phyloP scores from a whole-genome alignment of 2,113 vertebrate genomes.

The Patagioenas fasciata region DNA sequence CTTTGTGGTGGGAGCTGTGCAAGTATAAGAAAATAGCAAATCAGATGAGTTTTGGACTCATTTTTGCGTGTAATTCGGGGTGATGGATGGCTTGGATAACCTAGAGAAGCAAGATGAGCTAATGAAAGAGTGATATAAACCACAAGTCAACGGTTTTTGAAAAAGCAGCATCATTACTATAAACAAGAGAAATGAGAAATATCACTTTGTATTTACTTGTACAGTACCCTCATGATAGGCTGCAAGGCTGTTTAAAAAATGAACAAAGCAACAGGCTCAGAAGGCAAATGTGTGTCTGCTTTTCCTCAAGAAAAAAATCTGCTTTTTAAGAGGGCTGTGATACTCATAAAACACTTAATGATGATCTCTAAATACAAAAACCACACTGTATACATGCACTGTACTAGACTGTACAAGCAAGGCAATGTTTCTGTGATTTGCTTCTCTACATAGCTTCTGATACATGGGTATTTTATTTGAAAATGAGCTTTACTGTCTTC shows the following conservation, averaged over 20 bases:
- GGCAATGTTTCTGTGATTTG: neutral
- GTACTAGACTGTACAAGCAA: neutral
- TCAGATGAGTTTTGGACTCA: conserved; percentile 25
- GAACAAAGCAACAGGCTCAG: conserved; percentile 48
- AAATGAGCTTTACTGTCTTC: conserved; percentile 33
- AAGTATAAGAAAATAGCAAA: neutral
- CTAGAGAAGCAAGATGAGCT: conserved; percentile 53
- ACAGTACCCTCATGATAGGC: conserved; percentile 24
- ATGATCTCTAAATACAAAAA: conserved; percentile 56
- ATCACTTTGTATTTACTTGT: conserved; percentile 55
- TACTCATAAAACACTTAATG: conserved; percentile 55
- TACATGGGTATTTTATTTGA: conserved; percentile 50
- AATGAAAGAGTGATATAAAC: conserved; percentile 67
- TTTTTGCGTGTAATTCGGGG: conserved; percentile 43
- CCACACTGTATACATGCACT: no score
- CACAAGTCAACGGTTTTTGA: conserved; percentile 64
- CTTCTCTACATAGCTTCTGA: conserved; percentile 21
- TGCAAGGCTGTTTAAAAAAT: conserved; percentile 62
- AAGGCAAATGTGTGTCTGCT: conserved; percentile 54
- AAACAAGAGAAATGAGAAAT: conserved; percentile 69
- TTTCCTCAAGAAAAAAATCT: neutral
- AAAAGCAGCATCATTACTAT: conserved; percentile 38
- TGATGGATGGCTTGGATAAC: conserved; percentile 51
- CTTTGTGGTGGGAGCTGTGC: neutral
- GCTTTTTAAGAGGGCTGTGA: conserved; percentile 55